Base-by-base conservation (phyloP, 1,140 invertebrate genomes). In the Helicoverpa armigera region DNA sequence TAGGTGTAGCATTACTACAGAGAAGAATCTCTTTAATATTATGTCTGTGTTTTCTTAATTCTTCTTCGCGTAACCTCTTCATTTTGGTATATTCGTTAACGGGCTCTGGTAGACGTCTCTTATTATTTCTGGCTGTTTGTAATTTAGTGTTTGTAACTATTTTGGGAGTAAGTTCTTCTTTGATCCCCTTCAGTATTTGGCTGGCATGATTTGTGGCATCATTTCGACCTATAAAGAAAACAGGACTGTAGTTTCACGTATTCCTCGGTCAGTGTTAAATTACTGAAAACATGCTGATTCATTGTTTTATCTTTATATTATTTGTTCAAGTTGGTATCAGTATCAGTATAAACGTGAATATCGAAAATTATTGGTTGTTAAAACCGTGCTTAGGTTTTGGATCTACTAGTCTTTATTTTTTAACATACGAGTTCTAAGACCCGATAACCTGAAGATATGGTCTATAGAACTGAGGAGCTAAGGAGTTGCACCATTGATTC, bases 1-100 rank as follows among this genome's bases (percentile, higher is more conserved):
- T 78, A 16, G 61, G 75, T 4, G 75, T 67, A 0, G 75, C 61
- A 54, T 78, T 78, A 3, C 60, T 58, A 48, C 31, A 67, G 11
- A 50, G n/a, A 1, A 78, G 4, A 23, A 70, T 72, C n/a, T 72
- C 56, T 18, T 16, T 60, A 51, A 61, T 16, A 50, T 77, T 63
- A 31, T 14, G 12, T n/a, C 54, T 51, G 13, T 77, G 56, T 54
- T 70, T 77, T 5, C 14, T 31, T 23, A 70, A 53, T 54, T 70
- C 67, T 54, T 53, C 23, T 12, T 54, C 23, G 4, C 29, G 11
- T 70, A 2, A 16, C 9, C 9, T 70, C 43, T n/a, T 18, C 16
- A 10, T 51, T 0, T 11, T 51, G 11, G 11, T 7, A 14, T 12
- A 14, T 48, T 65, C 60, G 11, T 65, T 18, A 29, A 29, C 35